phyloP scores from a whole-genome alignment of 2,797 vertebrate species.

The Bradypus variegatus region DNA sequence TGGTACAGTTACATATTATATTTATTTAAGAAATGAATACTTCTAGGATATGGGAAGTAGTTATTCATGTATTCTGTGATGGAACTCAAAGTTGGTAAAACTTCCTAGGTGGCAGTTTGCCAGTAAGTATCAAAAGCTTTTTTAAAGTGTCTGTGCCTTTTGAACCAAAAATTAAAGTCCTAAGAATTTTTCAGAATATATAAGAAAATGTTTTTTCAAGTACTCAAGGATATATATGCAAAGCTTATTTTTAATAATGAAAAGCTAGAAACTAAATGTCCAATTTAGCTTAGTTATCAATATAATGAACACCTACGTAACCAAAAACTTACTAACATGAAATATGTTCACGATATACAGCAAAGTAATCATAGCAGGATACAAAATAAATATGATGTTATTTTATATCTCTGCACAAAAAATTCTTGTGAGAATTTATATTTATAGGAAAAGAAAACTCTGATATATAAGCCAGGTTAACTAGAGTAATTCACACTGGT shows the following conservation, averaged over 20 bases:
- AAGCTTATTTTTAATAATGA: constrained; percentile 18
- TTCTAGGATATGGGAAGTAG: background rate
- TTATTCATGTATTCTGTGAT: background rate
- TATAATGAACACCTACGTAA: background rate
- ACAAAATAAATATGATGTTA: background rate
- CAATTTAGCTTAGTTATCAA: constrained; percentile 12
- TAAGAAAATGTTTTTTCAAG: constrained; percentile 4
- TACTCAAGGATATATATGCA: background rate
- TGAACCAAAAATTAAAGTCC: constrained; percentile 2
- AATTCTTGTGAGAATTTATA: constrained; percentile 30
- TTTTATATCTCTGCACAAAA: constrained; percentile 29
- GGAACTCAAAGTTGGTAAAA: constrained; percentile 28
- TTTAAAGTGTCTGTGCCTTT: constrained; percentile 26
- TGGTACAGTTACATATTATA: background rate
- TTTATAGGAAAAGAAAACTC: constrained; percentile 15
- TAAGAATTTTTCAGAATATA: background rate
- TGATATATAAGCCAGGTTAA: constrained; percentile 24
- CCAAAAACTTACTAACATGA: constrained; percentile 28
- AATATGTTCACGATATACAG: background rate
- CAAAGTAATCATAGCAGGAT: constrained; percentile 22
- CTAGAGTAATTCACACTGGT: background rate
- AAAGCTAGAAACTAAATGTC: background rate
- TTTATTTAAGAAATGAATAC: constrained; percentile 37
- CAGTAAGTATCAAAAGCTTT: constrained; percentile 22
- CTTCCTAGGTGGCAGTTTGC: constrained; percentile 11